Evolutionary conservation across 2,888 invertebrate genomes (phyloP), one percentile per base, ranked within the genome.

Genomic region (Cryptophagus acutangulus): DNA sequence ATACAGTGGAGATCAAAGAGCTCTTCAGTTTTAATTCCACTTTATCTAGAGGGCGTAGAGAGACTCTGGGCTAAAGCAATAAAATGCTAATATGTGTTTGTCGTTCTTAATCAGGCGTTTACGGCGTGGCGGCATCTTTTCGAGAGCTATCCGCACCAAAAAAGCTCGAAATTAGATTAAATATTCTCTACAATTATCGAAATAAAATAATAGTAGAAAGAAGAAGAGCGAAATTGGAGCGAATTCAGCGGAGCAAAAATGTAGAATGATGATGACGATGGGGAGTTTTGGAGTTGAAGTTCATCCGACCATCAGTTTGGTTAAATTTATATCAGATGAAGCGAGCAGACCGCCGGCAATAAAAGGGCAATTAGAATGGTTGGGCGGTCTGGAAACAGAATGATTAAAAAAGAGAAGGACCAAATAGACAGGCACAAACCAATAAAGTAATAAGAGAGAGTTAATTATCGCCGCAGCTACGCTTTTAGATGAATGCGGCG

Each of bases 71-170:
- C 71, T 66, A 63, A 69, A 67, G 69, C 78, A 79, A 79, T 79
- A 79, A 79, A 79, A 79, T 79, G 79, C 74, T 78, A 79, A 79
- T 79, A 75, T 70, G 72, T 78, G 78, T 79, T 79, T 78, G 78
- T 75, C 71, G 72, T 74, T 72, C 74, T 72, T 78, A 78, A 78
- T 77, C 77, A 77, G 59, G 61, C 67, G 66, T 62, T 51, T 61
- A 66, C 57, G 57, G 59, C 60, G 55, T 57, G 55, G 54, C 26
- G 26, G 3, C 20, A 9, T 20, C 9, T n/a, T n/a, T n/a, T n/a
- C n/a, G n/a, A n/a, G n/a, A n/a, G n/a, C n/a, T n/a, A n/a, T n/a
- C n/a, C n/a, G n/a, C n/a, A n/a, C n/a, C n/a, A 35, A 46, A 31
- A 31, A 35, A 16, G 13, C 16, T 36, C 2, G 44, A 42, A 44